A percentile compares a stretch with the other conserved stretches of the same genome.
These are phyloP conservation scores for Lochmaea capreae DNA, from an alignment of 2,888 invertebrate genomes.

Conservation along the genomic window DNA sequence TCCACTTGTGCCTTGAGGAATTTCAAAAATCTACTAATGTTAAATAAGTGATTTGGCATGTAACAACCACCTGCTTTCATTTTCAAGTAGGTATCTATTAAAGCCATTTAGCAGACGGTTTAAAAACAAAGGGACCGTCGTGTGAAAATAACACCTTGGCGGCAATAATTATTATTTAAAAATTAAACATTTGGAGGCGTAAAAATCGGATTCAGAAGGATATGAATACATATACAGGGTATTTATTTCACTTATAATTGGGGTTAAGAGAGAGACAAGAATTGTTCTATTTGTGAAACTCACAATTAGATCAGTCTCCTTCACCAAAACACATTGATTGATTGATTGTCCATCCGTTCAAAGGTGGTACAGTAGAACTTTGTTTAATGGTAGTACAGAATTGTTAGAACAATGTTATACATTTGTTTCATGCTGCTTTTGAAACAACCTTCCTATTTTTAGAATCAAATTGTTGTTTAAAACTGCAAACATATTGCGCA, in stretches of 20 bases:
- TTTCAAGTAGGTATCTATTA: conserved; percentile 10
- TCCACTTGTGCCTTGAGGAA: conserved; percentile 44
- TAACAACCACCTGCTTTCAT: conserved; percentile 34
- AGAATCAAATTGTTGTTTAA: no score
- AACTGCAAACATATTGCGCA: no score
- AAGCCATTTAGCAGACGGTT: conserved; percentile 31
- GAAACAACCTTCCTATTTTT: no score
- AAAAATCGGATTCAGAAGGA: background rate
- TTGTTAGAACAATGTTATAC: no score
- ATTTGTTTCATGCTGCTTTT: no score
- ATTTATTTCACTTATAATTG: background rate
- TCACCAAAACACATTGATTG: no score
- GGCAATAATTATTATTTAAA: background rate
- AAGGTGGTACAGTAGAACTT: no score
- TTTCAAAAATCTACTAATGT: conserved; percentile 43
- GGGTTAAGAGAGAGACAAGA: no score
- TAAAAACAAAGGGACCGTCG: conserved; percentile 31
- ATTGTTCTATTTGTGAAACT: no score
- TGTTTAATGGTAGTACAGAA: no score
- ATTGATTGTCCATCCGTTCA: no score
- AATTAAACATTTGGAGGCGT: background rate
- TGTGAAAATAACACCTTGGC: conserved; percentile 18
- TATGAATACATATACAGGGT: background rate
- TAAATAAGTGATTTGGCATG: conserved; percentile 31
- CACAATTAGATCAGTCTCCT: no score